Evolutionary conservation across 2,113 vertebrate genomes (phyloP).

Genomic region (Mandrillus leucophaeus): DNA sequence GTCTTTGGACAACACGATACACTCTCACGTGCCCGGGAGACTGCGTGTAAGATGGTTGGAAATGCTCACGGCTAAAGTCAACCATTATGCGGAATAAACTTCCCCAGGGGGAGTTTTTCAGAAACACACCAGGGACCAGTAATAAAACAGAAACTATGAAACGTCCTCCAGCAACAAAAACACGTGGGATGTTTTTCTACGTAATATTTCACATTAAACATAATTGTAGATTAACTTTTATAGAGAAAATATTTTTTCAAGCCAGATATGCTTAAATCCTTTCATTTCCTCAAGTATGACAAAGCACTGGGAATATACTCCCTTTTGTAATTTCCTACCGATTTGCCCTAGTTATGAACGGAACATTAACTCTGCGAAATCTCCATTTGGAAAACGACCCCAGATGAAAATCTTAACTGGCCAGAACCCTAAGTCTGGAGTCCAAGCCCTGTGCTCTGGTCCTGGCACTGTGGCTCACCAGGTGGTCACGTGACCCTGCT

Average conservation of each 20-base stretch:
- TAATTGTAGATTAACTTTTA: conserved; percentile 78
- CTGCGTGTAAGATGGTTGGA: background rate
- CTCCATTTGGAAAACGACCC: background rate
- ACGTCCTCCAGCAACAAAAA: conserved; percentile 70
- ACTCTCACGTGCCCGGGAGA: background rate
- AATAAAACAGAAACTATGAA: conserved; percentile 63
- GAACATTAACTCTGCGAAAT: conserved; percentile 46
- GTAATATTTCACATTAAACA: conserved; percentile 78
- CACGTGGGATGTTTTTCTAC: conserved; percentile 71
- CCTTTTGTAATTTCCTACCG: conserved; percentile 72
- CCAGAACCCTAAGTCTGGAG: conserved; percentile 17
- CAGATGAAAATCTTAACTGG: background rate
- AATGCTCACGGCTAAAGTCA: background rate
- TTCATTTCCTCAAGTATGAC: conserved; percentile 76
- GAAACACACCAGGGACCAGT: background rate
- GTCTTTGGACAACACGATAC: background rate
- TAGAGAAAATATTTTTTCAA: conserved; percentile 78
- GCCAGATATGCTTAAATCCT: conserved; percentile 74
- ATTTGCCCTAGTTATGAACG: conserved; percentile 44
- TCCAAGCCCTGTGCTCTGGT: background rate
- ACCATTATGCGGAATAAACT: conserved; percentile 8
- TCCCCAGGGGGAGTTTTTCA: conserved; percentile 39
- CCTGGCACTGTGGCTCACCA: fast-evolving
- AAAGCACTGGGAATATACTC: conserved; percentile 55
- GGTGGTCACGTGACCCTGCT: background rate